These are phyloP conservation scores for Eulemur rufifrons DNA, from an alignment of 2,113 vertebrate genomes.

Conservation along the genomic window DNA sequence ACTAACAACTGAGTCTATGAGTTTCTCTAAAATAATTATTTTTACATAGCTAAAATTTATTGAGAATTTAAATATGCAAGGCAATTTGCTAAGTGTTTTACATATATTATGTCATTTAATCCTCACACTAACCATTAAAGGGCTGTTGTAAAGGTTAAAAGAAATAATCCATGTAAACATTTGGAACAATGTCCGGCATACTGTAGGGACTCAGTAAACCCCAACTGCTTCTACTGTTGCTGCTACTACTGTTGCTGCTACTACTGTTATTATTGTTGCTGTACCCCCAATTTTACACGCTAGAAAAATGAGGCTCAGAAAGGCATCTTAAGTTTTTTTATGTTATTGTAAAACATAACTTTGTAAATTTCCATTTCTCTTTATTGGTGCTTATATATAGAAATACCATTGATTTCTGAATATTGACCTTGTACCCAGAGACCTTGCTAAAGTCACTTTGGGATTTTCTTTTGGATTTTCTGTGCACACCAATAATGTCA, in stretches of 20 bases:
- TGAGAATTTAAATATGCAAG: conserved; percentile 29
- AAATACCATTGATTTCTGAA: conserved; percentile 20
- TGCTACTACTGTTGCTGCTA: background rate
- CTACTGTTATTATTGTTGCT: background rate
- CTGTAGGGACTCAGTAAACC: background rate
- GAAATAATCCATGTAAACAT: background rate
- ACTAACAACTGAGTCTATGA: background rate
- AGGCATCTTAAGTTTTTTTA: background rate
- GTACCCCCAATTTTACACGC: background rate
- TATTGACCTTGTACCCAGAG: background rate
- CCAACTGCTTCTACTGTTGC: background rate
- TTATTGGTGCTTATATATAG: background rate
- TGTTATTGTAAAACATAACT: conserved; percentile 2
- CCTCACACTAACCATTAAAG: background rate
- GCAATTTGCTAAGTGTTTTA: conserved; percentile 34
- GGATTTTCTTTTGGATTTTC: background rate
- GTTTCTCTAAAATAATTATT: conserved; percentile 33
- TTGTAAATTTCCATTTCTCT: conserved; percentile 24
- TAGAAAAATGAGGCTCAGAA: conserved; percentile 8
- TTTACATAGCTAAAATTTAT: conserved; percentile 51
- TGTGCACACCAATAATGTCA: background rate
- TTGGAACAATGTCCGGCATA: background rate
- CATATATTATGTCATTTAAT: background rate
- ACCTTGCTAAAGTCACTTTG: background rate
- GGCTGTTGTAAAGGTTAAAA: background rate